Base-by-base conservation (phyloP, 2,888 invertebrate genomes). In the Neria commutata region DNA sequence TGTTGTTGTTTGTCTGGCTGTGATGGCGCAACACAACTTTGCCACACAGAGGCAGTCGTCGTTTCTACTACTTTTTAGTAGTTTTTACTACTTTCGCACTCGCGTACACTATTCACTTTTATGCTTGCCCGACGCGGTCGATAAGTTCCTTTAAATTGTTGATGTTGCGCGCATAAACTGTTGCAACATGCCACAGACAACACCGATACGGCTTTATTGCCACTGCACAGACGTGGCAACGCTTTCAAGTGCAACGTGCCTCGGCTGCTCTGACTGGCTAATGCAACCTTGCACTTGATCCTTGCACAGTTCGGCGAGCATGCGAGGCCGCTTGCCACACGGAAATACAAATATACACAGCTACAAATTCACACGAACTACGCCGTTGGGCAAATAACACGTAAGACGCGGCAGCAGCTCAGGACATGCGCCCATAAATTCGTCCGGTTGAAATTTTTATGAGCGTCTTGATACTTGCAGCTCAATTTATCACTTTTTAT, bases 401-500 rank as follows among this genome's bases (percentile, higher is more conserved):
- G 42, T 37, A 11, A 11, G 29, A 29, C 29, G 29, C 29, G 29
- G 47, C 24, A 49, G 33, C 34, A 33, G 46, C 6, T 14, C 33
- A 63, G 60, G 63, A 63, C 63, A 62, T 61, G 46, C 66, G 61
- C 60, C n/a, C 64, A 54, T 56, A 66, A 67, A 58, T 62, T 53
- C 51, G 56, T 57, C 45, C 50, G 48, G 56, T 64, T 67, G 65
- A 65, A 65, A 65, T 67, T 70, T 70, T 70, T 70, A 70, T 70
- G 70, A 67, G 67, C 65, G 68, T 66, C 70, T 68, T 67, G 68
- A 65, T 63, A 64, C 65, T 62, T 64, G 65, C 65, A 67, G 58
- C 60, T 62, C 67, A 70, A 70, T 70, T 70, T 68, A 70, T 70
- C 68, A 70, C 67, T 65, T 58, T 58, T 58, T 61, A 57, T 62